These are phyloP conservation scores for Phymorhynchus buccinoides DNA, from an alignment of 1,140 invertebrate species.

Conservation along the genomic window DNA sequence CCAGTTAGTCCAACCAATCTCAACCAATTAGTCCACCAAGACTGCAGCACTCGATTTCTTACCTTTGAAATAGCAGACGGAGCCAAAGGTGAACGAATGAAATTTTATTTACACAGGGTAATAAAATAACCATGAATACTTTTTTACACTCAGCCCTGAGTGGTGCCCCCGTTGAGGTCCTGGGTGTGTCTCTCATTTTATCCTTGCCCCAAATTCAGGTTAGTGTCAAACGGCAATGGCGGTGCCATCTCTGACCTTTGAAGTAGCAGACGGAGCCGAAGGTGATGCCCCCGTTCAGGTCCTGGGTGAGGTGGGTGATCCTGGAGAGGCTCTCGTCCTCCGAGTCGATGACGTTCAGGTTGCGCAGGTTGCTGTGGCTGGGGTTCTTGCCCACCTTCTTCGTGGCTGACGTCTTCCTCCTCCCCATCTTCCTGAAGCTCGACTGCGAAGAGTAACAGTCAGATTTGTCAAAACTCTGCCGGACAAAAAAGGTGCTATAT, in stretches of 20 bases:
- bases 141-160: too few species aligned
- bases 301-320: constrained; percentile 44
- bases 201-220: too few species aligned
- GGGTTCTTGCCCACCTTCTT: constrained; percentile 41
- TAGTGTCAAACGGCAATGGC: too few species aligned
- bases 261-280: constrained; percentile 67
- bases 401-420: constrained; percentile 45
- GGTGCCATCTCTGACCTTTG: constrained; percentile 53
- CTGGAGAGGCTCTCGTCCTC: constrained; percentile 29
- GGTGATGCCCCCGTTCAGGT: constrained; percentile 52
- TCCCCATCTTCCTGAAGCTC: constrained; percentile 58
- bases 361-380: constrained; percentile 15
- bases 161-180: constrained; percentile 50
- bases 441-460: constrained; percentile 53
- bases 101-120: too few species aligned
- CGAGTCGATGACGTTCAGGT: background rate
- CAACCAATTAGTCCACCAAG: too few species aligned
- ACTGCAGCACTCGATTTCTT: too few species aligned
- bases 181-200: constrained; percentile 49
- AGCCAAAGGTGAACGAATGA: too few species aligned
- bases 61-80: background rate
- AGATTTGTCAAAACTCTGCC: too few species aligned
- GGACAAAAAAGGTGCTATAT: too few species aligned
- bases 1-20: too few species aligned
- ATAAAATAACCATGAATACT: too few species aligned